A percentile compares a stretch with the other conserved stretches of the same genome.
These are phyloP conservation scores for Drosophila kanapiae DNA, from an alignment of 1,140 invertebrate species.

Conservation along the genomic window DNA sequence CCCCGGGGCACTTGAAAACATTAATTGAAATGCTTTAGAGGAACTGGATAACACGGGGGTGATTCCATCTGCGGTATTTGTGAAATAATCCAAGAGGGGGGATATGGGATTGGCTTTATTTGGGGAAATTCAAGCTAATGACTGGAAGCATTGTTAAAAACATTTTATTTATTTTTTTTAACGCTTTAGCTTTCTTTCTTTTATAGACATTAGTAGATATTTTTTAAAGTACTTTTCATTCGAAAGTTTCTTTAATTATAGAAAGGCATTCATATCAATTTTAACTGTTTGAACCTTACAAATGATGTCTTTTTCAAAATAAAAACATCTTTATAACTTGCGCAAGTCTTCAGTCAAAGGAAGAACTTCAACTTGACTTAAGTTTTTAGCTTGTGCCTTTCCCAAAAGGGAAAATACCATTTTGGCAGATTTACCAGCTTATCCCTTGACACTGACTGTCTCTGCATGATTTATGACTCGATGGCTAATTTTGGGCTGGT, in stretches of 20 bases:
- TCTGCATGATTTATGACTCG: constrained; percentile 68
- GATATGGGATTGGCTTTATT: constrained; percentile 2
- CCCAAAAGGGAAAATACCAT: constrained; percentile 12
- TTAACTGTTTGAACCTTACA: not conserved
- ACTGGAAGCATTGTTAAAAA: constrained; percentile 4
- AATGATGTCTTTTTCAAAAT: not conserved
- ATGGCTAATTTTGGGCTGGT: constrained; percentile 68
- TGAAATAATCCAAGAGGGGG: not conserved
- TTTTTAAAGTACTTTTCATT: not conserved
- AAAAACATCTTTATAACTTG: too few relatives aligned
- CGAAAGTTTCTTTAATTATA: not conserved
- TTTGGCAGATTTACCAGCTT: constrained; percentile 2
- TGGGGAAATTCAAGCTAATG: constrained; percentile 10
- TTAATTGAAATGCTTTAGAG: constrained; percentile 32
- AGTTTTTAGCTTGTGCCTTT: not conserved
- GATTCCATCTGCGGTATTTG: not conserved
- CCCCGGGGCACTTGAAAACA: constrained; percentile 26
- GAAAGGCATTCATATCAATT: not conserved
- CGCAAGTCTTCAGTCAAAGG: too few relatives aligned
- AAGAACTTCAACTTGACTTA: not conserved
- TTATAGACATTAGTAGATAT: not conserved
- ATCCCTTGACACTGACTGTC: constrained; percentile 52
- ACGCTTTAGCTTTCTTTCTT: constrained; percentile 4
- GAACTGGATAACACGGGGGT: constrained; percentile 19
- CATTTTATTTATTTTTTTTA: not conserved